Evolutionary conservation across 2,113 vertebrate genomes (phyloP), one percentile per base, ranked within the genome.

Genomic region (Spheniscus mendiculus): DNA sequence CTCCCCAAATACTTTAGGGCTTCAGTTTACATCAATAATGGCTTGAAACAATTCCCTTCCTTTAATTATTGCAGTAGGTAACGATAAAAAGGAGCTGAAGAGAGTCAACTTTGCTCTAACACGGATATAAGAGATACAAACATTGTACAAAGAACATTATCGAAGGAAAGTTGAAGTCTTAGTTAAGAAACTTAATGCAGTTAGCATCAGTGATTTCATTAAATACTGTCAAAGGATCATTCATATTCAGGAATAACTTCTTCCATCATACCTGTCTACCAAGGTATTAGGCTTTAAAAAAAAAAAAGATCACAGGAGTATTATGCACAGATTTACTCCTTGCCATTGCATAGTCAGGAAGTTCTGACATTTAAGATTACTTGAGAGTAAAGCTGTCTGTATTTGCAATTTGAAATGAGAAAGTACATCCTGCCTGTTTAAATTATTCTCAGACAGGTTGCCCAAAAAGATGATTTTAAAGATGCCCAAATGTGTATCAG

Each of bases 381-480:
- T 85, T 92, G 86, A 89, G 90, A 94, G 62, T 47, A 94, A 85
- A 94, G 67, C 62, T 95, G 94, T 93, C 84, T 69, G 90, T 89
- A 90, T 97, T 94, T 96, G 92, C 59, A 94, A 79, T 87, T 69
- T 87, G 87, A 94, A 96, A 96, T 93, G 44, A 96, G 78, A 93
- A 90, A 96, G 63, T 72, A 91, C 73, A 87, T 94, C 82, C 91
- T 96, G 94, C 63, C 76, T 90, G 87, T 90, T 97, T 95, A 97
- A 97, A 95, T 96, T 85, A 92, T 70, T 95, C 94, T 96, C 93
- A 94, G 96, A 94, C 86, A 94, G 91, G 89, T 96, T 97, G 89
- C 94, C 92, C 93, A 74, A 96, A 97, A 97, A 96, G 87, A 96
- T 87, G 91, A 89, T 96, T 97, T 92, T 95, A 91, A 93, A 96